phyloP scores from a whole-genome alignment of 2,888 invertebrate genomes.

The Drosophila limbata region DNA sequence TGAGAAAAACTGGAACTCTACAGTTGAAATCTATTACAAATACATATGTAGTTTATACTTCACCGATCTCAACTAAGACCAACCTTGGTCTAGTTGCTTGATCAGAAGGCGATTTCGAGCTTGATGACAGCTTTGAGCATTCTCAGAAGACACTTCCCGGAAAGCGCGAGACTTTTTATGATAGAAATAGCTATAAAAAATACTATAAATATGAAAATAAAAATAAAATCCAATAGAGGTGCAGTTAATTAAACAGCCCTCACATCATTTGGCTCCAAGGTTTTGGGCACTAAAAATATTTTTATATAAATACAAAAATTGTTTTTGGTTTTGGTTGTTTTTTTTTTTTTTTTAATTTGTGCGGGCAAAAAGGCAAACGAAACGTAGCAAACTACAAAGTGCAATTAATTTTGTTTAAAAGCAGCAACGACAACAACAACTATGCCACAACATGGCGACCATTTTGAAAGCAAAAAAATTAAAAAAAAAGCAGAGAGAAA shows the following conservation, averaged over 20 bases:
- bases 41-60: background rate
- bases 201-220: slow-evolving; percentile 13
- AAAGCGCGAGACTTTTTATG: slow-evolving; percentile 12
- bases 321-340: slow-evolving; percentile 4
- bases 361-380: slow-evolving; percentile 30
- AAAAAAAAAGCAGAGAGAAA: background rate
- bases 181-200: slow-evolving; percentile 24
- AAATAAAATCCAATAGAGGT: slow-evolving; percentile 37
- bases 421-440: slow-evolving; percentile 30
- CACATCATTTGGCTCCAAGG: slow-evolving; percentile 45
- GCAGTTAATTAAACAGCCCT: slow-evolving; percentile 64
- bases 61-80: background rate
- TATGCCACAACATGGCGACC: slow-evolving; percentile 51
- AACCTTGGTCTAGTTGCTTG: slow-evolving; percentile 21
- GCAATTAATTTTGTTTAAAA: slow-evolving; percentile 72
- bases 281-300: slow-evolving; percentile 37
- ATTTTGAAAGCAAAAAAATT: slow-evolving; percentile 67
- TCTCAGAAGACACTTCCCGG: slow-evolving; percentile 34
- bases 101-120: background rate
- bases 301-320: slow-evolving; percentile 24
- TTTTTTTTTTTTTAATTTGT: background rate
- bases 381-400: slow-evolving; percentile 54
- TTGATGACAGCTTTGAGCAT: background rate
- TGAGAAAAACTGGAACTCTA: too few relatives aligned
- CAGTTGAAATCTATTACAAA: too few relatives aligned